Percentiles rank a stretch among this genome's conserved stretches.
Conservation (phyloP, 2,888 invertebrate species). For the Rhorus exstirpatorius region DNA sequence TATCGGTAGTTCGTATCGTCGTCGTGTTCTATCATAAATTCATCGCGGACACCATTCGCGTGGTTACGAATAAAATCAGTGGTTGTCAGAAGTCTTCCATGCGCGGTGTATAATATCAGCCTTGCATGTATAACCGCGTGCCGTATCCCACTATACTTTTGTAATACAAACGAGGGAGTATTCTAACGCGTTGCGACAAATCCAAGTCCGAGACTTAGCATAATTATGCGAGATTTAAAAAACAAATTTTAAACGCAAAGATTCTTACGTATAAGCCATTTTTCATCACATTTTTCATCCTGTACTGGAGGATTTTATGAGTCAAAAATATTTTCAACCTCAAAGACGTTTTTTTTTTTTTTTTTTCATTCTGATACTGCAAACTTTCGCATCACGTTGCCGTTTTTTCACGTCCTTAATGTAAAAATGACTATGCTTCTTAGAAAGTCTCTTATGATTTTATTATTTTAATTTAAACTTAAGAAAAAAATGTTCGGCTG, state of each 20-base stretch:
- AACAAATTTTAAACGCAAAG: too few relatives aligned
- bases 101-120: conserved; percentile 48
- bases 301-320: too few relatives aligned
- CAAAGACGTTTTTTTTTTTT: too few relatives aligned
- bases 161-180: conserved; percentile 8
- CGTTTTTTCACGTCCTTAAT: too few relatives aligned
- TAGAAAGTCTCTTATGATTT: too few relatives aligned
- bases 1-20: conserved; percentile 58
- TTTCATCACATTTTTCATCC: too few relatives aligned
- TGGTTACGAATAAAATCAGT: conserved; percentile 80
- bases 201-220: background rate
- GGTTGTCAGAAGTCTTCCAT: conserved; percentile 76
- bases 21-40: conserved; percentile 80
- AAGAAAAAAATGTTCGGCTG: background rate
- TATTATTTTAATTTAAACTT: conserved; percentile 5
- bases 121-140: conserved; percentile 4
- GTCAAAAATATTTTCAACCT: too few relatives aligned
- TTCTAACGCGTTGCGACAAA: background rate
- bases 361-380: too few relatives aligned
- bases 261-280: too few relatives aligned
- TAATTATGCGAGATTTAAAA: too few relatives aligned
- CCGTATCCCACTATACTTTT: conserved; percentile 25
- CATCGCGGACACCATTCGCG: conserved; percentile 74
- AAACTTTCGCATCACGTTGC: too few relatives aligned
- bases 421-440: too few relatives aligned